Evolutionary conservation across 2,797 vertebrate genomes (phyloP).

Genomic region (Avahi laniger): DNA sequence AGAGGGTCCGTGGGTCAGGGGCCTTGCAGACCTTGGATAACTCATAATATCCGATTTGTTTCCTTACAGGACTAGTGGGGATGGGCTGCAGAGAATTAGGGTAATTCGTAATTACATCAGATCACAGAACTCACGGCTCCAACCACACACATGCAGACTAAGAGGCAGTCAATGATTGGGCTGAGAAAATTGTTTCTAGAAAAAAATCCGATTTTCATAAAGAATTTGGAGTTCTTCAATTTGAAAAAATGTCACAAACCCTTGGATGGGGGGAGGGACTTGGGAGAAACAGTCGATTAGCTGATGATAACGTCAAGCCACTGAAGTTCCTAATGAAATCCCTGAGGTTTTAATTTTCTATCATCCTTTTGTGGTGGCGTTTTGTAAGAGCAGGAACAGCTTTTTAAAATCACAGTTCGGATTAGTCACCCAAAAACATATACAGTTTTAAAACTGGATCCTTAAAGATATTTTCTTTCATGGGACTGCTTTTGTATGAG

Average conservation of each 20-base stretch:
- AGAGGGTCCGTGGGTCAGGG: too few relatives aligned
- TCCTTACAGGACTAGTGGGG: background rate
- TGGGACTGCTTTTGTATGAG: background rate
- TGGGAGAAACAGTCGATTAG: slow-evolving; percentile 17
- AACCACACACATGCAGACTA: background rate
- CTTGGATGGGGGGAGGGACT: background rate
- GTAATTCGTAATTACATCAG: background rate
- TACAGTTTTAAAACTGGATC: slow-evolving; percentile 46
- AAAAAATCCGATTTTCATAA: background rate
- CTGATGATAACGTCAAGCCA: slow-evolving; percentile 5
- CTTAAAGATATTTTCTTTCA: slow-evolving; percentile 43
- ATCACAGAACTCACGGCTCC: background rate
- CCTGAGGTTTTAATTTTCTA: slow-evolving; percentile 49
- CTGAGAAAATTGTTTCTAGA: slow-evolving; percentile 4
- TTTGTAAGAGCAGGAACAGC: slow-evolving; percentile 32
- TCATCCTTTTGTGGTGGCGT: background rate
- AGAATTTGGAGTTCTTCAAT: slow-evolving; percentile 13
- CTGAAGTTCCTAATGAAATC: slow-evolving; percentile 40
- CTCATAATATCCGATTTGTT: background rate
- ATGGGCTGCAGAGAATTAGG: background rate
- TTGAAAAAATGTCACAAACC: background rate
- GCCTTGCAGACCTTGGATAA: background rate
- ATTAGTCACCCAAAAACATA: slow-evolving; percentile 52
- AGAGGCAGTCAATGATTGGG: background rate
- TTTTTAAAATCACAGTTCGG: slow-evolving; percentile 44